Conservation (phyloP, 2,797 vertebrate genomes). For the Ispidina lecontei region DNA sequence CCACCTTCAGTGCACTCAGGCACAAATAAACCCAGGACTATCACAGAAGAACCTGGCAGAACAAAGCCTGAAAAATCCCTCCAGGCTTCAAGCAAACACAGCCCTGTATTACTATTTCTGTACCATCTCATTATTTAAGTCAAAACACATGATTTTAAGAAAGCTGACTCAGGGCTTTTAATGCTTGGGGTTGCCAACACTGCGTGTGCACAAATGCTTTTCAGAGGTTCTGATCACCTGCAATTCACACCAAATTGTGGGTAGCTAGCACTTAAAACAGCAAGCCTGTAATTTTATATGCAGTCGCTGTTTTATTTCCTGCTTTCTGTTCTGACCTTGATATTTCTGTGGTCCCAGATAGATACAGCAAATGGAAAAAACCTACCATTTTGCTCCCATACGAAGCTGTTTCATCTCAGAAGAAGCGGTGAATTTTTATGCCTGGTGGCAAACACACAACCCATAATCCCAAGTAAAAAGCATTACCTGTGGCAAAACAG, state of each 20-base stretch:
- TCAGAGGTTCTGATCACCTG: conserved; percentile 1
- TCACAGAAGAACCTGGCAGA: not conserved
- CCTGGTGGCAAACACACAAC: not conserved
- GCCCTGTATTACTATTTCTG: not conserved
- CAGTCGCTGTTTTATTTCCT: not conserved
- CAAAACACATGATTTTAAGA: not conserved
- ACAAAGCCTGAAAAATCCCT: not conserved
- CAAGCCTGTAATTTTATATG: not conserved
- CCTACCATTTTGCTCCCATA: not conserved
- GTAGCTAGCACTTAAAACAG: not conserved
- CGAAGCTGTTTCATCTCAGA: not conserved
- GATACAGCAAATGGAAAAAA: not conserved
- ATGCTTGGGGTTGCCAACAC: not conserved
- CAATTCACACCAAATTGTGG: not conserved
- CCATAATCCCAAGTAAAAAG: not conserved
- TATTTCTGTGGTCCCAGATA: not conserved
- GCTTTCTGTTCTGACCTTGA: not conserved
- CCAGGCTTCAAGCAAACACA: not conserved
- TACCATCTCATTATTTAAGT: not conserved
- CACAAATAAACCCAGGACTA: not conserved
- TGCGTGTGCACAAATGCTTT: not conserved
- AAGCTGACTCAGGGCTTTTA: conserved; percentile 6
- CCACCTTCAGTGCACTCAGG: not conserved
- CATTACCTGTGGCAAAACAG: not conserved
- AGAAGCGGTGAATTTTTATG: not conserved